Conservation (phyloP, 2,797 vertebrate genomes). For the Chrosomus eos region DNA sequence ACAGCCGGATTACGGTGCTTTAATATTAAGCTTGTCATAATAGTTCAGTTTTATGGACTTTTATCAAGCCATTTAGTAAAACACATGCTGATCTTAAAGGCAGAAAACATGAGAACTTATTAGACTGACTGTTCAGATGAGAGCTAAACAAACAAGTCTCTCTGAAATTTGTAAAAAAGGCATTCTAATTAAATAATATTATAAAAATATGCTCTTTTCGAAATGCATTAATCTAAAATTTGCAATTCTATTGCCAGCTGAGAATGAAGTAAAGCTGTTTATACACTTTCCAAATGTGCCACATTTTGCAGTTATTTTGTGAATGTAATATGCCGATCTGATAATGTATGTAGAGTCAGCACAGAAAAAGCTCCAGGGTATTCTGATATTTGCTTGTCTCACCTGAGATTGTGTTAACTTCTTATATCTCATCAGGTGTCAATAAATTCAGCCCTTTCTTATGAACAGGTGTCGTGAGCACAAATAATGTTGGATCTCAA, state of each 20-base stretch:
- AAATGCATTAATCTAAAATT: neutral
- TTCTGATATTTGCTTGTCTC: conserved; percentile 58
- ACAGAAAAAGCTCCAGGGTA: conserved; percentile 47
- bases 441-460: conserved; percentile 50
- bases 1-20: neutral
- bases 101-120: neutral
- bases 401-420: conserved; percentile 53
- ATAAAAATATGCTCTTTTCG: neutral
- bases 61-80: conserved; percentile 22
- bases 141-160: neutral
- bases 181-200: conserved; percentile 3
- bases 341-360: conserved; percentile 50
- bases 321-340: conserved; percentile 37
- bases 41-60: conserved; percentile 12
- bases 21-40: conserved; percentile 16
- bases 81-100: conserved; percentile 13
- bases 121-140: conserved; percentile 10
- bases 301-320: conserved; percentile 32
- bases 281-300: conserved; percentile 24
- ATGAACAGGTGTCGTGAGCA: conserved; percentile 49
- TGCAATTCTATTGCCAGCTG: neutral
- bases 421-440: conserved; percentile 44
- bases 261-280: conserved; percentile 31
- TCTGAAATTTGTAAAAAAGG: conserved; percentile 2
- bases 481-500: neutral